Percentiles rank a stretch among this genome's conserved stretches.
Evolutionary conservation across 2,113 vertebrate genomes (phyloP).

Genomic region (Pseudonaja textilis): DNA sequence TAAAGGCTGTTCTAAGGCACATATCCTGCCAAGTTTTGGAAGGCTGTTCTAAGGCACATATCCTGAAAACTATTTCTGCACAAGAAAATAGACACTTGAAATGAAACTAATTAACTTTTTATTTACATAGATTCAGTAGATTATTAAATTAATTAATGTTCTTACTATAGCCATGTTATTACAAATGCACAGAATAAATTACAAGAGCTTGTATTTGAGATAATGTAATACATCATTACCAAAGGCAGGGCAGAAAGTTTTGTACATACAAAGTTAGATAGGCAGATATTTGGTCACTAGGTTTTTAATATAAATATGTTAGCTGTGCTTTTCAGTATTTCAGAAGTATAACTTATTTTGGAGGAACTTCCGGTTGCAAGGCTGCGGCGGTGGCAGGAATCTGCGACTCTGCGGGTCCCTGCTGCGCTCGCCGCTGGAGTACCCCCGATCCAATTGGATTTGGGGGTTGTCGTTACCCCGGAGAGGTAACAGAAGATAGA

Average conservation of each 20-base stretch:
- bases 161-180: background rate
- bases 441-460: too few species aligned
- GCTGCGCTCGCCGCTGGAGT: too few species aligned
- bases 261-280: background rate
- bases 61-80: background rate
- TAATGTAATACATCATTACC: background rate
- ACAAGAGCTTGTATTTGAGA: background rate
- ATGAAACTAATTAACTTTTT: background rate
- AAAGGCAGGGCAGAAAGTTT: background rate
- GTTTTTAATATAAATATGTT: background rate
- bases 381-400: too few species aligned
- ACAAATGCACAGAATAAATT: background rate
- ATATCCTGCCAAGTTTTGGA: background rate
- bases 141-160: background rate
- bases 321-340: background rate
- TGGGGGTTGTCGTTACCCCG: too few species aligned
- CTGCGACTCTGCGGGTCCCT: too few species aligned
- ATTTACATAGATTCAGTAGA: background rate
- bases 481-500: too few species aligned
- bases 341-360: background rate
- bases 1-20: background rate
- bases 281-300: background rate
- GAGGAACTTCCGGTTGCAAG: too few species aligned
- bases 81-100: background rate
- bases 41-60: background rate